Conservation (phyloP, 2,113 vertebrate species). For the Aplodontia rufa region DNA sequence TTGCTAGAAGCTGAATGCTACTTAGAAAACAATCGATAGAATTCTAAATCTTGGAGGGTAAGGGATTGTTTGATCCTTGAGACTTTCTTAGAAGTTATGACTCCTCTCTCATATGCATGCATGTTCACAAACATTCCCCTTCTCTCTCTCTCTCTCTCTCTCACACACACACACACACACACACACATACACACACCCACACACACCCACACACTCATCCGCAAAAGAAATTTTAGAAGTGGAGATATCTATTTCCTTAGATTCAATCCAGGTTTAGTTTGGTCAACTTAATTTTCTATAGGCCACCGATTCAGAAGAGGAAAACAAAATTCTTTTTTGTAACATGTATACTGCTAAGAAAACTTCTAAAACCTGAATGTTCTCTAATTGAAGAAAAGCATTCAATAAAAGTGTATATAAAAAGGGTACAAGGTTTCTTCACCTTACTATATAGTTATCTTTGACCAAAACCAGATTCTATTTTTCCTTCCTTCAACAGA, state of each 20-base stretch:
- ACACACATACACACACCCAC: neutral
- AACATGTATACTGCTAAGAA: neutral
- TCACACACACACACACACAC: neutral
- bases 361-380: neutral
- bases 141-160: too few species aligned
- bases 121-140: neutral
- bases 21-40: neutral
- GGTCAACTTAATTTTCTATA: neutral
- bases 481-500: neutral
- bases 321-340: neutral
- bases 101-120: too few species aligned
- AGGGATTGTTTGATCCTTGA: neutral
- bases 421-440: neutral
- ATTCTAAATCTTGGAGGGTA: neutral
- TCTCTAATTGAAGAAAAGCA: neutral
- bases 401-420: neutral
- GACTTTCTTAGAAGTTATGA: neutral
- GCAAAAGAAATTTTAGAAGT: neutral
- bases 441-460: neutral
- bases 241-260: neutral
- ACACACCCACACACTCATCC: rapidly evolving
- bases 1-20: neutral
- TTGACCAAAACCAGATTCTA: neutral
- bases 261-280: neutral
- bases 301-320: neutral